Evolutionary conservation across 2,113 vertebrate species (phyloP), one percentile per base, ranked within the genome.

Genomic region (Oceanodroma tethys): DNA sequence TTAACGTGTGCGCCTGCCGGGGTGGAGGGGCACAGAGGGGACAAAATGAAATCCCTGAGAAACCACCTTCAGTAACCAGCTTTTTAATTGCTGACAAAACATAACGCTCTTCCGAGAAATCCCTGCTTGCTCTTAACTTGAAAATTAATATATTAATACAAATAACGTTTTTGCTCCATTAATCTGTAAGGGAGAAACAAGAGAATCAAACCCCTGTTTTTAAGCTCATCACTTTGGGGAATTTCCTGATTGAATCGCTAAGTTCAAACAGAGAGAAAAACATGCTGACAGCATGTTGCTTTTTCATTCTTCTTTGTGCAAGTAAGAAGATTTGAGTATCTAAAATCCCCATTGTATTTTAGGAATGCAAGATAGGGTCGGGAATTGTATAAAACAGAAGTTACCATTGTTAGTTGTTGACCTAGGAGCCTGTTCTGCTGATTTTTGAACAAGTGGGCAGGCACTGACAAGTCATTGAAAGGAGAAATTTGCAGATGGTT

Each of bases 311-410:
- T 18, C 56, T 97, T 91, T 91, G 86, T 63, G 45, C 66, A 73
- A 88, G 48, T 88, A 62, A 81, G 92, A 81, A 76, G 62, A 87
- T 55, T 82, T 86, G 88, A 80, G 59, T 94, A 74, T 95, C 59
- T 86, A 59, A 97, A 97, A 96, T 95, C 90, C 79, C 76, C 27
- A 40, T 79, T 97, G 72, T 79, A 45, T 93, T 93, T 95, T 73
- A 94, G 95, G 90, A 97, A 95, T 96, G 42, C 43, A 36, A 84
- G 60, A 96, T 81, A 78, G 63, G 66, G 79, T 68, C 17, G 1
- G 81, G 79, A 81, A 48, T 50, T 84, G 66, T 62, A 52, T 84
- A 86, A 95, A 92, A 96, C 48, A 80, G 90, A 95, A 97, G 76
- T 94, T 15, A 3, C 40, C 78, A 91, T 96, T 96, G 90, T 97